A percentile compares a stretch with the other conserved stretches of the same genome.
phyloP scores from a whole-genome alignment of 2,888 invertebrate genomes.

The Sinodicranocentrus sp. region DNA sequence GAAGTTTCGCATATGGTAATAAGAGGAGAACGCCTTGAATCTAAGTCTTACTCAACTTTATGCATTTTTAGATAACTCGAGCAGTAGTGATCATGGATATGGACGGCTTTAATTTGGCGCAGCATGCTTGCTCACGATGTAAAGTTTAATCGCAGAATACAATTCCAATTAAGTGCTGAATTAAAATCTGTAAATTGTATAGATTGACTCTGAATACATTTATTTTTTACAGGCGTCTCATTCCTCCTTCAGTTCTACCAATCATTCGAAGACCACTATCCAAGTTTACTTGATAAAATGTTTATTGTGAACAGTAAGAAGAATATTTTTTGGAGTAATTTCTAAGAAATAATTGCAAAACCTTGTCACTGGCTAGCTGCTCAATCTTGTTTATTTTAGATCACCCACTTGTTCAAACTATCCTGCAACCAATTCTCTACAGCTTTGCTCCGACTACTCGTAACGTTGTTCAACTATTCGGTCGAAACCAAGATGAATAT shows the following conservation, averaged over 20 bases:
- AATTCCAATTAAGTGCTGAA: not conserved
- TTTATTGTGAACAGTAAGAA: constrained; percentile 39
- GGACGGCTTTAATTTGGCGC: not conserved
- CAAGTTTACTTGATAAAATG: constrained; percentile 17
- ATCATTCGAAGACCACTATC: constrained; percentile 26
- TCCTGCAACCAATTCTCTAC: not conserved
- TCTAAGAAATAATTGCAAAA: not conserved
- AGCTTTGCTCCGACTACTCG: not conserved
- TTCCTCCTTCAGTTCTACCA: not conserved
- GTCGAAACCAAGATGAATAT: not conserved
- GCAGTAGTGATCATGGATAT: constrained; percentile 11
- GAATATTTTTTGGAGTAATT: not conserved
- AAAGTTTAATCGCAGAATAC: not conserved
- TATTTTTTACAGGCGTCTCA: not conserved
- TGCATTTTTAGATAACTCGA: too few relatives aligned
- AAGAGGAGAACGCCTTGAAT: too few relatives aligned
- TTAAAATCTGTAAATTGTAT: not conserved
- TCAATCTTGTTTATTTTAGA: not conserved
- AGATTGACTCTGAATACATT: too few relatives aligned
- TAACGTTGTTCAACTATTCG: not conserved
- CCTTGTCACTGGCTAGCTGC: not conserved
- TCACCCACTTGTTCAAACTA: not conserved
- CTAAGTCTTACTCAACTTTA: too few relatives aligned
- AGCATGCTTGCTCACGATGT: constrained; percentile 16
- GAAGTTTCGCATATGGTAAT: too few relatives aligned